Conservation (phyloP, 2,113 vertebrate species). For the Malurus cyaneus region DNA sequence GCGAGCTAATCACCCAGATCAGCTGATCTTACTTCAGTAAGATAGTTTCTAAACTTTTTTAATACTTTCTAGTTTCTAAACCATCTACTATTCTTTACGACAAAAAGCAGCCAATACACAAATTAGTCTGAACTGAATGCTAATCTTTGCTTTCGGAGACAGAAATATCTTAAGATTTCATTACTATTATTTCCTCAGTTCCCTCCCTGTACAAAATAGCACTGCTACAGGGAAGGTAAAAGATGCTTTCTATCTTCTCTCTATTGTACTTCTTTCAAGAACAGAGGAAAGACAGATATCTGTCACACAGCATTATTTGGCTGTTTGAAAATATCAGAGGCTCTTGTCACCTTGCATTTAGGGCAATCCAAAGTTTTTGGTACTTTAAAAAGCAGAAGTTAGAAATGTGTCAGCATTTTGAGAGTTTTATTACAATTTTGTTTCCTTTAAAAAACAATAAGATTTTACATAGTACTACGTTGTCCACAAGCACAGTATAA, state of each 20-base stretch:
- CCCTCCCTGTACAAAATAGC: background rate
- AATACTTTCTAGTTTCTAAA: background rate
- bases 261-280: background rate
- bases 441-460: background rate
- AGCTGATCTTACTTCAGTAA: background rate
- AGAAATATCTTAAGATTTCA: background rate
- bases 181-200: background rate
- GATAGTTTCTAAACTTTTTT: background rate
- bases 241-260: background rate
- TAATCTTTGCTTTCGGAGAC: background rate
- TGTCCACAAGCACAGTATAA: background rate
- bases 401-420: constrained; percentile 17
- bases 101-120: background rate
- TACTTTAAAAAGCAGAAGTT: background rate
- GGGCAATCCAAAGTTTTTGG: background rate
- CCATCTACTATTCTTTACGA: background rate
- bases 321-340: constrained; percentile 32
- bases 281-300: background rate
- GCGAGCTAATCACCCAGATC: background rate
- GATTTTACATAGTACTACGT: background rate
- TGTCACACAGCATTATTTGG: background rate
- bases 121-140: background rate
- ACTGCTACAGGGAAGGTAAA: constrained; percentile 41
- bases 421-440: background rate
- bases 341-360: background rate